These are phyloP conservation scores for Puffinus mauretanicus DNA, from an alignment of 2,113 vertebrate genomes.

Conservation along the genomic window DNA sequence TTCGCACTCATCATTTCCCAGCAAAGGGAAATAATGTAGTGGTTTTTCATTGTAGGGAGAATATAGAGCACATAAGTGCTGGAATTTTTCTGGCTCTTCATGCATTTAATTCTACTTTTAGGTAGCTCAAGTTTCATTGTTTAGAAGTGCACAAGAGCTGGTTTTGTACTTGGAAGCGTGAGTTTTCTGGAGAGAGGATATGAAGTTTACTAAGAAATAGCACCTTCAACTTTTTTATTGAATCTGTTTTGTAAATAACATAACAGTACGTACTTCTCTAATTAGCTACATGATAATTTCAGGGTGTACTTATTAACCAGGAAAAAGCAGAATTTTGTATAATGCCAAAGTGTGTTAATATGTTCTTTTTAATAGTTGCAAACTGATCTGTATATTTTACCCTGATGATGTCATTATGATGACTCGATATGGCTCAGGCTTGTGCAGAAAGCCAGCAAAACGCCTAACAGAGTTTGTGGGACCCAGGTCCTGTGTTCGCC, in stretches of 20 bases:
- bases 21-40: neutral
- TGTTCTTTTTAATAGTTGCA: neutral
- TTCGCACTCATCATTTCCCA: neutral
- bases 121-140: neutral
- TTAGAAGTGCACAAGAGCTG: neutral
- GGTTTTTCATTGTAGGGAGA: neutral
- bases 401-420: neutral
- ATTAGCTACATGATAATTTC: neutral
- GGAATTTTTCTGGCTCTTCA: neutral
- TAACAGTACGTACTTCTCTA: neutral
- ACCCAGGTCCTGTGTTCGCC: neutral
- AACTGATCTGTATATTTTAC: neutral
- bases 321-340: neutral
- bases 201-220: neutral
- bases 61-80: neutral
- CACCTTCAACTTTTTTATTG: neutral
- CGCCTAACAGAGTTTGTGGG: too few relatives aligned
- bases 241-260: neutral
- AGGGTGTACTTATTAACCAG: neutral
- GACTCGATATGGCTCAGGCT: neutral
- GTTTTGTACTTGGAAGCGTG: neutral
- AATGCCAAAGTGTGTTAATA: neutral
- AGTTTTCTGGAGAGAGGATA: neutral
- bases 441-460: neutral
- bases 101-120: neutral